Conservation (phyloP, 2,113 vertebrate species). For the Xiphophorus maculatus region DNA sequence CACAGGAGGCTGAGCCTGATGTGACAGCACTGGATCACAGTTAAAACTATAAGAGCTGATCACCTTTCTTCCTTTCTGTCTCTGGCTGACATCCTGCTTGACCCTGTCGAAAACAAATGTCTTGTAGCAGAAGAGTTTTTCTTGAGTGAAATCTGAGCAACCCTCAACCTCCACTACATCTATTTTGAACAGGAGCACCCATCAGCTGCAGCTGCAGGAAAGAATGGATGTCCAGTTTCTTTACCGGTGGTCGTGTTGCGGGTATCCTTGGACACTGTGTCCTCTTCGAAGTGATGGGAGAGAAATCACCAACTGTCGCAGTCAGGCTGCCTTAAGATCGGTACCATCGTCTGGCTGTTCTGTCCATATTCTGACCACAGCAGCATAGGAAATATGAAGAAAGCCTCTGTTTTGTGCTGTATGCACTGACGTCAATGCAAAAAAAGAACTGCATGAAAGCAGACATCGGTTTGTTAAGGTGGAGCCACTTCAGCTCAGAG, state of each 20-base stretch:
- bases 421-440: conserved; percentile 83
- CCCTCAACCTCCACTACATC: conserved; percentile 46
- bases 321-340: conserved; percentile 29
- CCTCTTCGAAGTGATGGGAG: conserved; percentile 36
- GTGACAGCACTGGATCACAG: conserved; percentile 17
- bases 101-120: background rate
- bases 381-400: conserved; percentile 60
- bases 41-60: conserved; percentile 23
- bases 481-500: conserved; percentile 9
- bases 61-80: conserved; percentile 16
- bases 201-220: conserved; percentile 38
- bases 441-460: conserved; percentile 72
- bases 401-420: conserved; percentile 68
- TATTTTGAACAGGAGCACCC: conserved; percentile 46
- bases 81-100: conserved; percentile 19
- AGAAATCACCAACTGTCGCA: conserved; percentile 51
- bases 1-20: conserved; percentile 19
- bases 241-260: conserved; percentile 66
- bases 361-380: conserved; percentile 58
- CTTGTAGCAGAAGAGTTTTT: background rate
- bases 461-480: conserved; percentile 78
- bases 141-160: conserved; percentile 10
- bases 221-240: conserved; percentile 43
- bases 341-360: conserved; percentile 24
- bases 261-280: conserved; percentile 52